These are phyloP conservation scores for Lampris megalopsis DNA, from an alignment of 2,113 vertebrate species.

Conservation along the genomic window DNA sequence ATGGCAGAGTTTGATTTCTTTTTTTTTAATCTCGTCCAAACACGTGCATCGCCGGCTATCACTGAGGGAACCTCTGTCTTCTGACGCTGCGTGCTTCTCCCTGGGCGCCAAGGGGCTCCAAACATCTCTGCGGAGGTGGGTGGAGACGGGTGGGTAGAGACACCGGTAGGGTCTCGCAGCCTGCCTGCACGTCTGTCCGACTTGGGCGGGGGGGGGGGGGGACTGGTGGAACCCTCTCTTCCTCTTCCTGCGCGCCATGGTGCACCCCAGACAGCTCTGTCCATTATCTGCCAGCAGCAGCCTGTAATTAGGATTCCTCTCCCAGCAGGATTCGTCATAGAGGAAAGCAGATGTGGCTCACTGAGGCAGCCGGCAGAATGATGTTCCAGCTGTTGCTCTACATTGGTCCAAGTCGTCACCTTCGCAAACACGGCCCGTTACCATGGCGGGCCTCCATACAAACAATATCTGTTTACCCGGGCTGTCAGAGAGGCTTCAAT, in stretches of 20 bases:
- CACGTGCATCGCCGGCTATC: conserved; percentile 42
- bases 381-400: conserved; percentile 79
- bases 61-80: conserved; percentile 33
- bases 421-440: conserved; percentile 61
- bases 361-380: conserved; percentile 68
- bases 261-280: conserved; percentile 73
- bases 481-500: conserved; percentile 3
- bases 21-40: conserved; percentile 10
- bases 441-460: conserved; percentile 68
- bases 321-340: conserved; percentile 71
- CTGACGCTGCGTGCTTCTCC: conserved; percentile 33
- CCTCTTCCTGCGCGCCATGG: conserved; percentile 65
- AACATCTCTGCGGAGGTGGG: conserved; percentile 17
- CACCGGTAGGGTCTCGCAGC: conserved; percentile 4
- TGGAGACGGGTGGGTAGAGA: background rate
- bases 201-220: conserved; percentile 31
- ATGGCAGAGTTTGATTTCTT: conserved; percentile 41
- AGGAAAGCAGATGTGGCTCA: conserved; percentile 83
- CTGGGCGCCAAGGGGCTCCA: conserved; percentile 21
- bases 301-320: conserved; percentile 83
- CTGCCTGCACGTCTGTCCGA: conserved; percentile 15
- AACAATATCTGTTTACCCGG: conserved; percentile 63
- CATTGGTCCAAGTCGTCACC: conserved; percentile 62
- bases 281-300: conserved; percentile 73
- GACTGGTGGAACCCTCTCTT: conserved; percentile 38